Evolutionary conservation across 2,797 vertebrate species (phyloP).

Genomic region (Lepilemur septentrionalis): DNA sequence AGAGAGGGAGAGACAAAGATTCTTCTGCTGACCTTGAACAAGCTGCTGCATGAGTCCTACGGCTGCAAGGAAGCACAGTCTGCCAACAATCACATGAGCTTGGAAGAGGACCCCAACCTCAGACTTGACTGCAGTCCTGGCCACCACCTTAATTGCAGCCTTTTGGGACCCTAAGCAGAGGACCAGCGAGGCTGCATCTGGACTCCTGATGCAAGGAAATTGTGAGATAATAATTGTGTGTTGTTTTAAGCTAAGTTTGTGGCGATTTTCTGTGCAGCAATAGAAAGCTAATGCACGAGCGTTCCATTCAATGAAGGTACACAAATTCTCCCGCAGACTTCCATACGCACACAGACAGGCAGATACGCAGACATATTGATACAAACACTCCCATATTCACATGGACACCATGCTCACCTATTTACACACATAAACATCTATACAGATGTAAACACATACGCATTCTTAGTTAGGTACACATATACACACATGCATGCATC

Average conservation of each 20-base stretch:
- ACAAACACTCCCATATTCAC: not conserved
- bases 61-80: not conserved
- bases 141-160: not conserved
- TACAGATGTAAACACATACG: not conserved
- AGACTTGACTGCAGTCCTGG: not conserved
- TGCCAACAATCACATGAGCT: not conserved
- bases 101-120: not conserved
- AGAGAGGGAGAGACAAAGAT: not conserved
- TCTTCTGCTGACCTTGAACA: not conserved
- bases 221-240: not conserved
- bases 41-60: not conserved
- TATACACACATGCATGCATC: not conserved
- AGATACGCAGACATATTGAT: not conserved
- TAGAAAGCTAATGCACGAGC: not conserved
- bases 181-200: not conserved
- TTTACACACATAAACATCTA: not conserved
- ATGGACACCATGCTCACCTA: not conserved
- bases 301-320: not conserved
- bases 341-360: not conserved
- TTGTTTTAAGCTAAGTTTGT: not conserved
- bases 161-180: not conserved
- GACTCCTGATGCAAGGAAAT: not conserved
- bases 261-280: not conserved
- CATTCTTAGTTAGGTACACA: not conserved
- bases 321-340: not conserved